Evolutionary conservation across 2,888 invertebrate genomes (phyloP).

Genomic region (Drosophila antonietae): DNA sequence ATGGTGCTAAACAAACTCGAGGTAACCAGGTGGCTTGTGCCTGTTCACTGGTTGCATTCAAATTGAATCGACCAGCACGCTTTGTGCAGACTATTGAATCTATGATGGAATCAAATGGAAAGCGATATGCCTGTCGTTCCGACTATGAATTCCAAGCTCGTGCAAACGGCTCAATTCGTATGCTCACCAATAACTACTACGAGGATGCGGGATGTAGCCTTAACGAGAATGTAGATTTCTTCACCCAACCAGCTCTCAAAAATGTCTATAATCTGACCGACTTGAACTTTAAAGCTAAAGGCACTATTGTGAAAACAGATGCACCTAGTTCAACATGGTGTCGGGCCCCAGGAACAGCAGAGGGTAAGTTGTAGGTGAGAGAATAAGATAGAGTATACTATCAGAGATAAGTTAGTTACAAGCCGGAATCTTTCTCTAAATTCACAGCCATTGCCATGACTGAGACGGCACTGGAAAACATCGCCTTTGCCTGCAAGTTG

Average conservation of each 20-base stretch:
- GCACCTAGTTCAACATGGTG: conserved; percentile 89
- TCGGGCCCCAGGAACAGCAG: conserved; percentile 87
- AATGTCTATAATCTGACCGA: conserved; percentile 88
- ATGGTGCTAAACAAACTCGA: conserved; percentile 91
- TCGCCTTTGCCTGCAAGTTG: conserved; percentile 86
- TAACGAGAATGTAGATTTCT: conserved; percentile 85
- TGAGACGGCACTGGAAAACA: conserved; percentile 88
- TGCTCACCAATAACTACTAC: conserved; percentile 86
- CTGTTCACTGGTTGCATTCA: conserved; percentile 89
- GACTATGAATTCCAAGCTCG: conserved; percentile 89
- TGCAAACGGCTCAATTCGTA: conserved; percentile 88
- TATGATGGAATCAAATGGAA: conserved; percentile 90
- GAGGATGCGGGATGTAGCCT: conserved; percentile 86
- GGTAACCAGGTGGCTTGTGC: conserved; percentile 87
- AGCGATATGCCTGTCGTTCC: conserved; percentile 87
- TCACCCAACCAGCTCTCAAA: conserved; percentile 78
- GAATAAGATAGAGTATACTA: conserved; percentile 47
- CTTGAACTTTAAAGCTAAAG: conserved; percentile 88
- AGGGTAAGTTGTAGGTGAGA: conserved; percentile 83
- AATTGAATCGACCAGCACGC: conserved; percentile 87
- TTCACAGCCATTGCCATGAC: conserved; percentile 85
- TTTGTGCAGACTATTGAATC: conserved; percentile 89
- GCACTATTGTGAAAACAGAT: conserved; percentile 88
- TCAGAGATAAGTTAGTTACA: conserved; percentile 28
- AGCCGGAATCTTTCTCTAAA: not conserved